phyloP scores from a whole-genome alignment of 2,888 invertebrate species.

The Mesorhabditis sp. region DNA sequence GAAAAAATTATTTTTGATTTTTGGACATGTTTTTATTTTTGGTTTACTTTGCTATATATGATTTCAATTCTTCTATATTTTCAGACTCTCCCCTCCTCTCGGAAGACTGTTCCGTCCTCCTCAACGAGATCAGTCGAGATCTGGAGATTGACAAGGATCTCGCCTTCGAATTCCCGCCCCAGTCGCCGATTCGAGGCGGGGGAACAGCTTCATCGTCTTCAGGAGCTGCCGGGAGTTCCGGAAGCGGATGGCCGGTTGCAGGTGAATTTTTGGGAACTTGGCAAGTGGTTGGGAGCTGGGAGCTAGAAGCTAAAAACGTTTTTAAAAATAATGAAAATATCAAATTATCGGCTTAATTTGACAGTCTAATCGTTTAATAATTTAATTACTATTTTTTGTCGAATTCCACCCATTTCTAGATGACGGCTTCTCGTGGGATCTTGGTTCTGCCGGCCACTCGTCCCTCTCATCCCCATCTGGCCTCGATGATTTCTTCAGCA shows the following conservation, averaged over 20 bases:
- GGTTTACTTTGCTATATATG: neutral
- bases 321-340: too few relatives aligned
- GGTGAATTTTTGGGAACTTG: too few relatives aligned
- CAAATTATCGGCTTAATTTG: too few relatives aligned
- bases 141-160: neutral
- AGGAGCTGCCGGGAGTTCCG: too few relatives aligned
- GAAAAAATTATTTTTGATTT: neutral
- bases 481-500: neutral
- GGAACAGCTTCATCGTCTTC: too few relatives aligned
- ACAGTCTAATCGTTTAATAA: too few relatives aligned
- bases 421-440: neutral
- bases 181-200: too few relatives aligned
- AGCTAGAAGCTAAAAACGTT: too few relatives aligned
- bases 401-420: too few relatives aligned
- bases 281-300: too few relatives aligned
- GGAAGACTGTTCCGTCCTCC: neutral
- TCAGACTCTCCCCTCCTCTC: constrained; percentile 1
- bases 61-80: neutral
- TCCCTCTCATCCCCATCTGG: neutral
- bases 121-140: neutral
- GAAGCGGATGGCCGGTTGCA: too few relatives aligned
- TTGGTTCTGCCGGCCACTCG: neutral
- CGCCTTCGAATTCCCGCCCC: neutral
- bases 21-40: neutral
- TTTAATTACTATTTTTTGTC: too few relatives aligned